Evolutionary conservation across 1,140 invertebrate genomes (phyloP), one percentile per base, ranked within the genome.

Genomic region (Arctopsyche grandis): DNA sequence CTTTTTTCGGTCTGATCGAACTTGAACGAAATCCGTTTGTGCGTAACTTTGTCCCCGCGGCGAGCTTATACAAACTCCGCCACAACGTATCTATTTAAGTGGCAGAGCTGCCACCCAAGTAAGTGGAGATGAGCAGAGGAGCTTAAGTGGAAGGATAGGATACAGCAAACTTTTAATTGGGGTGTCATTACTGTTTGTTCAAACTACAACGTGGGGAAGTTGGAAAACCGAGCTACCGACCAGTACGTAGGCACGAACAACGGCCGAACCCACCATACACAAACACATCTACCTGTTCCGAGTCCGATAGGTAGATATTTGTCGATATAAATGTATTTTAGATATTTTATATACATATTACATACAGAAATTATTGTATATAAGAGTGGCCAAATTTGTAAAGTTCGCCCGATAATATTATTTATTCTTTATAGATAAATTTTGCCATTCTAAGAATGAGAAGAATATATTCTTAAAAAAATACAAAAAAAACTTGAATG

Each of bases 121-220:
- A 58, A 26, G 74, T 16, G 26, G 75, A 73, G 80, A 73, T 69
- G 78, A 80, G 69, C 71, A 29, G 56, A 63, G 74, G 22, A 44
- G 74, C 74, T 76, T 76, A 76, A 76, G 74, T 76, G 74, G 60
- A 69, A 71, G 69, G 80, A 52, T 66, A 77, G 70, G 60, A 76
- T 77, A 79, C 78, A 77, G 60, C 71, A 79, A 82, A 82, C 81
- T 82, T 82, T 82, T 82, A 82, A 82, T 82, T 82, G 81, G 81
- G 70, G 81, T 80, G 81, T 82, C 81, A 82, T 82, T 82, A 82
- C 78, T 82, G 81, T 82, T 82, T 82, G 81, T 79, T 77, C 75
- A 80, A 82, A 81, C 80, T 81, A 76, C 78, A 66, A 69, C 56
- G 78, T 66, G 63, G 78, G 69, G 58, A 77, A 81, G 73, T 76